phyloP scores from a whole-genome alignment of 2,888 invertebrate genomes.

The Chironomus tentans region DNA sequence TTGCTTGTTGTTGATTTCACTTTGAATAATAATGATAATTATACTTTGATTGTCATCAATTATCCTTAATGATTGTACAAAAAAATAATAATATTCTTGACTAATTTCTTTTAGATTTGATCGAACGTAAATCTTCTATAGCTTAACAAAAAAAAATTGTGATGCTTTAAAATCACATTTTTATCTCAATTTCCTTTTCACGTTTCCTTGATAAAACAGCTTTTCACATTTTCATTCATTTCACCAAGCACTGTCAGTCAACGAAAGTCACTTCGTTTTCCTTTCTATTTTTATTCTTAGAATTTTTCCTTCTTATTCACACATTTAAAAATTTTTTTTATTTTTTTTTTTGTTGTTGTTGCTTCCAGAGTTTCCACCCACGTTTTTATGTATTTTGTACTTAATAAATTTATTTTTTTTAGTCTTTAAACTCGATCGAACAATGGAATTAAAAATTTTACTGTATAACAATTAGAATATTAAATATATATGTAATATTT shows the following conservation, averaged over 20 bases:
- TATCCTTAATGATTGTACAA: not conserved
- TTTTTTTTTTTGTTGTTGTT: not conserved
- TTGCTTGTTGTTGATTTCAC: not conserved
- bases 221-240: not conserved
- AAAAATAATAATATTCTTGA: not conserved
- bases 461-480: too few species aligned
- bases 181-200: not conserved
- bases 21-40: too few species aligned
- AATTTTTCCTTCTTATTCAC: conserved; percentile 9
- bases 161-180: not conserved
- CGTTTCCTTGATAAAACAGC: not conserved
- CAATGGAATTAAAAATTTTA: too few species aligned
- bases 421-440: too few species aligned
- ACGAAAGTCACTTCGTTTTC: not conserved
- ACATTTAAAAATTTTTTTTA: not conserved
- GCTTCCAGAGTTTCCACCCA: conserved; percentile 24
- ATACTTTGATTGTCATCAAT: not conserved
- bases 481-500: not conserved
- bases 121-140: not conserved
- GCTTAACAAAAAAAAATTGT: too few species aligned
- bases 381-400: not conserved
- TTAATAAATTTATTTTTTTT: not conserved
- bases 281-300: conserved; percentile 4
- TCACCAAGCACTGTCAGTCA: not conserved
- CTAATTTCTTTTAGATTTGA: not conserved